These are phyloP conservation scores for Alauda arvensis DNA, from an alignment of 2,797 vertebrate genomes.

Conservation along the genomic window DNA sequence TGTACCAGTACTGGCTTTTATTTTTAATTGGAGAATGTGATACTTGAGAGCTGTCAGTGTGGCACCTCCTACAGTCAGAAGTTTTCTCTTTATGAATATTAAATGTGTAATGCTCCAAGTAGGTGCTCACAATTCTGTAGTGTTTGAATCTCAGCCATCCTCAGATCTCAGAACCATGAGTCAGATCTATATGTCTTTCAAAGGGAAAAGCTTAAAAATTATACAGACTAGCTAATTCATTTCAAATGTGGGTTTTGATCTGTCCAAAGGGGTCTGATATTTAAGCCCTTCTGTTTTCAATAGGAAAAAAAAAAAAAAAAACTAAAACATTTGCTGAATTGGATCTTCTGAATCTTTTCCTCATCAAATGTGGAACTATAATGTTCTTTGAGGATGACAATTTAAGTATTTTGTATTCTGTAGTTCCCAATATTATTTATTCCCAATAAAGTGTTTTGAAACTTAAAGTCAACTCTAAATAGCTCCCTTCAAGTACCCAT, in stretches of 20 bases:
- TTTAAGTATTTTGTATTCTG: neutral
- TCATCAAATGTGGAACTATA: neutral
- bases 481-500: neutral
- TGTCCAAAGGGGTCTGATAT: neutral
- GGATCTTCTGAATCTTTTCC: neutral
- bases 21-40: constrained; percentile 29
- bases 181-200: neutral
- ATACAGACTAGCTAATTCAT: neutral
- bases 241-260: neutral
- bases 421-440: neutral
- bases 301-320: neutral
- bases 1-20: neutral
- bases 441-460: neutral
- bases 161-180: neutral
- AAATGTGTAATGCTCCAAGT: neutral
- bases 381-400: neutral
- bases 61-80: neutral
- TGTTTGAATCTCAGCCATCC: neutral
- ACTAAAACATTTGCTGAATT: neutral
- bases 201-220: neutral
- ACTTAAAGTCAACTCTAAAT: neutral
- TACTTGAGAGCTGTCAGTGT: neutral
- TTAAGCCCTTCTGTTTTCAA: neutral
- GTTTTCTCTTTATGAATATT: neutral
- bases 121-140: neutral